Percentiles rank a stretch among this genome's conserved stretches.
phyloP scores from a whole-genome alignment of 2,113 vertebrate genomes.

The rabbit (Oryctolagus cuniculus) region mOryCun1.1 NC_091437.1:20275501-20276000 shows the following conservation, averaged over 20 bases:
- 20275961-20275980: conserved; percentile 4
- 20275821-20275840: background rate
- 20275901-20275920: background rate
- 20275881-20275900: background rate
- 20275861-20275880: background rate
- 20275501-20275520: background rate
- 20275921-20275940: background rate
- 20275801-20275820: background rate
- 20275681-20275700: background rate
- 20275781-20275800: background rate
- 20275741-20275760: background rate
- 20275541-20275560: background rate
- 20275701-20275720: conserved; percentile 23
- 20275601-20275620: background rate
- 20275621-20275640: background rate
- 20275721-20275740: background rate
- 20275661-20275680: conserved; percentile 22
- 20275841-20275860: background rate
- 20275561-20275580: background rate
- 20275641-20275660: background rate
- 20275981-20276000: background rate
- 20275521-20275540: background rate
- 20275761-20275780: background rate
- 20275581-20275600: conserved; percentile 20
- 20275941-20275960: background rate